A percentile compares a stretch with the other conserved stretches of the same genome.
These are phyloP conservation scores for Elymnias hypermnestra DNA, from an alignment of 1,140 invertebrate genomes.

Conservation along the genomic window DNA sequence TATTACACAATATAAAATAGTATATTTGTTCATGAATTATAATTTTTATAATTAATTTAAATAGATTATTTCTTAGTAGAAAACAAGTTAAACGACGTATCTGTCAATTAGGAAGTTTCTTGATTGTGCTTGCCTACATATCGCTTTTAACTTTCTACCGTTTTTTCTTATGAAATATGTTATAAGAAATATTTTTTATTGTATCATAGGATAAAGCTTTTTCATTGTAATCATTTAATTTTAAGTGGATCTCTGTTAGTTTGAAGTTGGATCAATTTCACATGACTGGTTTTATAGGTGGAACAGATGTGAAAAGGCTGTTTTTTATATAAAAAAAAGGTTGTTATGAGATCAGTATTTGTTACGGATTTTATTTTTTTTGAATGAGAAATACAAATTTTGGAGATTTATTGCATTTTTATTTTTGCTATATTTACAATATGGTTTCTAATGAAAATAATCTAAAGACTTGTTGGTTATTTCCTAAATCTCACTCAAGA, in stretches of 20 bases:
- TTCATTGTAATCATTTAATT: conserved; percentile 5
- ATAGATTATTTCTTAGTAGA: too few species aligned
- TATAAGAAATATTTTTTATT: conserved; percentile 25
- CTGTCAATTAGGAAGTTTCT: too few species aligned
- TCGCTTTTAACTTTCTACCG: too few species aligned
- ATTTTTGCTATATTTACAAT: too few species aligned
- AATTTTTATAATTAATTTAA: too few species aligned
- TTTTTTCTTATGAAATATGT: background rate
- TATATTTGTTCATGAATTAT: too few species aligned
- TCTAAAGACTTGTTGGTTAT: too few species aligned
- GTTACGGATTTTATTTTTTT: conserved; percentile 33
- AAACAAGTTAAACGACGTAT: too few species aligned
- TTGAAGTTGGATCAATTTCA: conserved; percentile 26
- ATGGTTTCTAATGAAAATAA: too few species aligned
- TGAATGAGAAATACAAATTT: conserved; percentile 12
- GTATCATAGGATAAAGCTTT: conserved; percentile 1
- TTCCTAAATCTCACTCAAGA: too few species aligned
- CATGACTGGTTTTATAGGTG: conserved; percentile 70
- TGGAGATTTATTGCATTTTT: conserved; percentile 12
- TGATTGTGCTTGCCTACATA: too few species aligned
- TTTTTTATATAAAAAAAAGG: conserved; percentile 19
- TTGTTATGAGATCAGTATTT: conserved; percentile 50
- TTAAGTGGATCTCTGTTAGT: conserved; percentile 13
- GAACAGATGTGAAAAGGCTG: conserved; percentile 56
- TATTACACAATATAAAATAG: too few species aligned